Evolutionary conservation across 92 coral and sea anemone genomes (phyloP).

Genomic region (Paragorgia papillata): DNA sequence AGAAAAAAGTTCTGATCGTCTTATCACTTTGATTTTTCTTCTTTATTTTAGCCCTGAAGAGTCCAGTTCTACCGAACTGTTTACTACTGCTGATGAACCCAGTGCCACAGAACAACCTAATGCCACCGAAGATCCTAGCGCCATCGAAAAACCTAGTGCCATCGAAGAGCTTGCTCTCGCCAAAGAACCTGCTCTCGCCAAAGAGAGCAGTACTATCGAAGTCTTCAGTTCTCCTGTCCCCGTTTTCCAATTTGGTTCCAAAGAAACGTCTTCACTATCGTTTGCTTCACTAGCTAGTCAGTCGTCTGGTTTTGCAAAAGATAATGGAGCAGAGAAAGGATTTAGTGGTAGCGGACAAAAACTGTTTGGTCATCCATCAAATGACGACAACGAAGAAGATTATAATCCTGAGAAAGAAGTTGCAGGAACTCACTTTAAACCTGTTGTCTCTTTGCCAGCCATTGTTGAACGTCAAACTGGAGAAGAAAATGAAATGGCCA

Average conservation of each 20-base stretch:
- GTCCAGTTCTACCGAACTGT: no score
- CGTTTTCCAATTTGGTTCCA: constrained; percentile 68
- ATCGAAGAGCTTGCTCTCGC: no score
- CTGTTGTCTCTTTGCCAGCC: constrained; percentile 87
- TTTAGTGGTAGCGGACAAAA: constrained; percentile 80
- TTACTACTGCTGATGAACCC: no score
- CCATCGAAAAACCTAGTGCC: no score
- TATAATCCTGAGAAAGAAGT: constrained; percentile 71
- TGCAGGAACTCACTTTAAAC: constrained; percentile 88
- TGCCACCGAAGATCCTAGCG: no score
- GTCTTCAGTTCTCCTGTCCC: constrained; percentile 24
- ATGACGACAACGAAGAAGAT: constrained; percentile 58
- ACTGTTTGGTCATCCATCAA: constrained; percentile 63
- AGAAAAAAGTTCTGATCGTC: no score
- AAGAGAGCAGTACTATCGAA: no score
- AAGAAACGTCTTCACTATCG: constrained; percentile 67
- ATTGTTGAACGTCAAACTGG: constrained; percentile 76
- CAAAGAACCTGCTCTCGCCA: no score
- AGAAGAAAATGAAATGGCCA: constrained; percentile 76
- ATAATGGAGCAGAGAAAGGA: constrained; percentile 21
- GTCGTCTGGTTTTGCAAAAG: constrained; percentile 46
- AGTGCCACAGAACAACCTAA: no score
- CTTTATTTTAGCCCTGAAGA: no score
- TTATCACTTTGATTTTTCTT: no score
- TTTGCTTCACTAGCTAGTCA: constrained; percentile 50